phyloP scores from a whole-genome alignment of 2,888 invertebrate genomes.

The Drosophila ezoana region DNA sequence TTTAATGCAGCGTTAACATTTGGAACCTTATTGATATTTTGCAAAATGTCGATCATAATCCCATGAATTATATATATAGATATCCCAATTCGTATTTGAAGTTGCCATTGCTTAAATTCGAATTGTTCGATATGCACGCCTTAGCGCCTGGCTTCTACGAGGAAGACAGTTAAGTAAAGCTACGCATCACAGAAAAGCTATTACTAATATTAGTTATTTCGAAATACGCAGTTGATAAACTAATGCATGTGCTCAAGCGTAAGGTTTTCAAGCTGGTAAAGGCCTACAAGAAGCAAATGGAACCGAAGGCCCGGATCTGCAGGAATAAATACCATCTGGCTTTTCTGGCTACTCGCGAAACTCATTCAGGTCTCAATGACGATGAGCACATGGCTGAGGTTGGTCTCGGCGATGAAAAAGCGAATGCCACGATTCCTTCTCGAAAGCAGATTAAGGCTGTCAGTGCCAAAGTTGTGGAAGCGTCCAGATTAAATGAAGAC shows the following conservation, averaged over 20 bases:
- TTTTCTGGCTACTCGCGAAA: constrained; percentile 46
- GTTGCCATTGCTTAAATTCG: constrained; percentile 82
- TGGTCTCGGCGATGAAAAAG: background rate
- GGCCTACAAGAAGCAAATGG: constrained; percentile 41
- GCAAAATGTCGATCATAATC: constrained; percentile 71
- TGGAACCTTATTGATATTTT: constrained; percentile 82
- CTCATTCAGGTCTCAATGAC: constrained; percentile 7
- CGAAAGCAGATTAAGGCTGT: constrained; percentile 2
- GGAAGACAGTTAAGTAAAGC: constrained; percentile 70
- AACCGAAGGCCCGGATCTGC: constrained; percentile 1
- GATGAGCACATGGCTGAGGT: constrained; percentile 1
- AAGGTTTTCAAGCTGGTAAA: constrained; percentile 71
- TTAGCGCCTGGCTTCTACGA: constrained; percentile 77
- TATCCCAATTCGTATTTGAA: constrained; percentile 79
- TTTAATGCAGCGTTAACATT: constrained; percentile 60
- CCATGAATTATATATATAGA: constrained; percentile 40
- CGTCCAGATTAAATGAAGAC: background rate
- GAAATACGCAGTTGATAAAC: constrained; percentile 59
- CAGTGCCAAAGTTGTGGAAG: background rate
- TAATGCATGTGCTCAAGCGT: constrained; percentile 71
- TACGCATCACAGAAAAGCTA: no score
- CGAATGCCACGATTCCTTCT: background rate
- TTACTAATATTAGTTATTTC: background rate
- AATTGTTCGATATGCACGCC: constrained; percentile 67
- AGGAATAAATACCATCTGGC: constrained; percentile 63